A percentile compares a stretch with the other conserved stretches of the same genome.
These are phyloP conservation scores for Serilophus lunatus DNA, from an alignment of 2,113 vertebrate genomes.

Conservation along the genomic window DNA sequence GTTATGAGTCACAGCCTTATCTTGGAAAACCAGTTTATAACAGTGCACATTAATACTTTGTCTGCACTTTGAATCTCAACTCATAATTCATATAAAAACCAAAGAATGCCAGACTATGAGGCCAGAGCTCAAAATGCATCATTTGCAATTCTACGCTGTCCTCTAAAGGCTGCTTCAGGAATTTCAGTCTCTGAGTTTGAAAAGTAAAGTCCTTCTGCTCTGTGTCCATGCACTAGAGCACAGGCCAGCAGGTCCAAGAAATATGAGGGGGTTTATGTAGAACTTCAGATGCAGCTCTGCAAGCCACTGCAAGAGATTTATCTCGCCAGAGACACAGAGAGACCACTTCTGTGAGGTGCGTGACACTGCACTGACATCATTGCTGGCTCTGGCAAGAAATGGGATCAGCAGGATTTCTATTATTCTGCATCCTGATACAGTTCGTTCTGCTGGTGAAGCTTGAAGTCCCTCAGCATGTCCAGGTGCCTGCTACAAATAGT, in stretches of 20 bases:
- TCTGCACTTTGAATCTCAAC: background rate
- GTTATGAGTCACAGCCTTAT: background rate
- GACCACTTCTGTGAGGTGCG: fast-evolving
- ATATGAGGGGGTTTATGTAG: background rate
- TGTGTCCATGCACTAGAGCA: fast-evolving
- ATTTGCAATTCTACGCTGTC: slow-evolving; percentile 53
- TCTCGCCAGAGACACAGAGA: background rate
- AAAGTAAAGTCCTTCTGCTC: background rate
- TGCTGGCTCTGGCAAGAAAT: background rate
- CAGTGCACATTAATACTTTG: background rate
- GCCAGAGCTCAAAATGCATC: background rate
- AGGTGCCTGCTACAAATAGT: fast-evolving
- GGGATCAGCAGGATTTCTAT: background rate
- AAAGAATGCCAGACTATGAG: fast-evolving
- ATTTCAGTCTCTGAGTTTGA: slow-evolving; percentile 5
- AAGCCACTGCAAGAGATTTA: fast-evolving
- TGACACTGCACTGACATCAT: background rate
- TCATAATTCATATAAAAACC: background rate
- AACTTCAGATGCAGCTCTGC: background rate
- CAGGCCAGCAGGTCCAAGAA: fast-evolving
- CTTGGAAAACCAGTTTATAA: background rate
- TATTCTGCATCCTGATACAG: too few relatives aligned
- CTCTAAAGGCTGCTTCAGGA: slow-evolving; percentile 56
- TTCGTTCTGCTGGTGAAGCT: background rate
- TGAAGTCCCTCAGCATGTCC: background rate